Conservation (phyloP, 2,888 invertebrate species). For the Cephus rjabovi region DNA sequence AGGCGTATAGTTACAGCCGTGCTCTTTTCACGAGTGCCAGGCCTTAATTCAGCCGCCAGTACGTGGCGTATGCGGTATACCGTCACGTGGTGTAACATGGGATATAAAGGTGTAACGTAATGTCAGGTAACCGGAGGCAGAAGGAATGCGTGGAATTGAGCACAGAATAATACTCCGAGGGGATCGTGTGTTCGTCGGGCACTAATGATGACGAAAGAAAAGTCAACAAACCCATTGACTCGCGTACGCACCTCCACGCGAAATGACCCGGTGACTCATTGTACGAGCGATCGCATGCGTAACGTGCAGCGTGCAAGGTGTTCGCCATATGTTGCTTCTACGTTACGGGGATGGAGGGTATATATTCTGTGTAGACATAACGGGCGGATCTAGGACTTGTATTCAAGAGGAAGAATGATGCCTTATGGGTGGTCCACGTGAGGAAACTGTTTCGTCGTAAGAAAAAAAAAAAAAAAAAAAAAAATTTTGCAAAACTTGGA, state of each 20-base stretch:
- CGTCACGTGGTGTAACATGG: background rate
- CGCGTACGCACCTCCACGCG: constrained; percentile 27
- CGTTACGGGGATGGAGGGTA: background rate
- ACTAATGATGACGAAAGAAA: constrained; percentile 15
- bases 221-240: constrained; percentile 52
- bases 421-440: background rate
- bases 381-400: background rate
- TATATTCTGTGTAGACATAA: background rate
- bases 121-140: background rate
- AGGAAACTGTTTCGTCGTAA: background rate
- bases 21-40: background rate
- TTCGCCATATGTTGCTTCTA: background rate
- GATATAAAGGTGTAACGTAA: background rate
- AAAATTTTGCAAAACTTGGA: background rate
- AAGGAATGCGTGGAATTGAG: background rate
- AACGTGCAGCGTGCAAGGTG: background rate
- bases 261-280: constrained; percentile 37
- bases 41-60: background rate
- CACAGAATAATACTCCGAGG: background rate
- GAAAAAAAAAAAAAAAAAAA: too few species aligned
- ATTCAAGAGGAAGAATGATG: background rate
- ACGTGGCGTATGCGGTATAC: background rate
- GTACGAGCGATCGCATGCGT: background rate
- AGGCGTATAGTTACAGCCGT: background rate
- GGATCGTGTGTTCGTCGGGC: background rate